A percentile compares a stretch with the other conserved stretches of the same genome.
phyloP scores from a whole-genome alignment of 2,797 vertebrate species.

The Gymnothorax reevesii region DNA sequence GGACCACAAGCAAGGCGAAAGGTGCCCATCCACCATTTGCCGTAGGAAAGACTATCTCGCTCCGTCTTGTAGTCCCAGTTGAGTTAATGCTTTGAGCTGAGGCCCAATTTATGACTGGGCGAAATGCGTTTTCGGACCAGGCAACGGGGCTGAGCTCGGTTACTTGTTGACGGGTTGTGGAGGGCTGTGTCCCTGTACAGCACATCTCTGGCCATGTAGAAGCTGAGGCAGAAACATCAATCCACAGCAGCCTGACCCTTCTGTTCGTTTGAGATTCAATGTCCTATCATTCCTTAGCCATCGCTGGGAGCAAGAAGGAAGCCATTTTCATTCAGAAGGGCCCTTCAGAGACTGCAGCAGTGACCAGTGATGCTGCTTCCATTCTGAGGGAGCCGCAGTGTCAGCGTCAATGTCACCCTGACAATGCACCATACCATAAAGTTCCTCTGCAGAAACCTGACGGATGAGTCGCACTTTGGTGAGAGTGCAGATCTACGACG shows the following conservation, averaged over 20 bases:
- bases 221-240: conserved; percentile 34
- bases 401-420: not conserved
- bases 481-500: conserved; percentile 47
- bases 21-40: conserved; percentile 79
- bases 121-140: conserved; percentile 74
- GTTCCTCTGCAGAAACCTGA: conserved; percentile 65
- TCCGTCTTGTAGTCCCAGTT: conserved; percentile 78
- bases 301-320: conserved; percentile 45
- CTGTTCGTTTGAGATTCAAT: conserved; percentile 33
- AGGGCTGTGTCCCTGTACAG: conserved; percentile 52
- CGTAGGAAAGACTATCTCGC: conserved; percentile 82
- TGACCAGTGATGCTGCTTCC: not conserved
- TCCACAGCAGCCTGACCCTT: conserved; percentile 6
- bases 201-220: conserved; percentile 53
- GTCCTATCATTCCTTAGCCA: conserved; percentile 48
- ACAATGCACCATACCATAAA: not conserved
- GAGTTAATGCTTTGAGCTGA: conserved; percentile 69
- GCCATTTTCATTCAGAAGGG: conserved; percentile 18
- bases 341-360: not conserved
- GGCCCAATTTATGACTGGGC: conserved; percentile 74
- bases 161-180: conserved; percentile 65
- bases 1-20: conserved; percentile 66
- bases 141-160: conserved; percentile 73
- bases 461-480: conserved; percentile 46
- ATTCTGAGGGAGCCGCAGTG: not conserved